A percentile compares a stretch with the other conserved stretches of the same genome.
These are phyloP conservation scores for Pseudococcus longispinus DNA, from an alignment of 2,888 invertebrate species.

Conservation along the genomic window DNA sequence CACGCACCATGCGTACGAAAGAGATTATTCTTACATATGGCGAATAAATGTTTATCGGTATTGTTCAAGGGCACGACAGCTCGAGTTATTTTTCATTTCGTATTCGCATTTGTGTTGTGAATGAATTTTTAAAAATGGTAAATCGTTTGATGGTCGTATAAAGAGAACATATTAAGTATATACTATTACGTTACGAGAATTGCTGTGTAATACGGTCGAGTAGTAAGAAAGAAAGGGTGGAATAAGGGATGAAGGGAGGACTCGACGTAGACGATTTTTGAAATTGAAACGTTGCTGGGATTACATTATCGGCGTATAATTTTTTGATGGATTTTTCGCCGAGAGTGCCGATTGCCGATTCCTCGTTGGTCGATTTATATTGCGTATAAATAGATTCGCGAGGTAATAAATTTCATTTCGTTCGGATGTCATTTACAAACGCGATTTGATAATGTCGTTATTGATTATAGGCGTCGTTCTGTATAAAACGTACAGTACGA, in stretches of 20 bases:
- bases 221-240: not conserved
- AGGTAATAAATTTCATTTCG: conserved; percentile 22
- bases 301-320: not conserved
- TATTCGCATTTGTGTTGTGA: not conserved
- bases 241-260: not conserved
- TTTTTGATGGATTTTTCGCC: conserved; percentile 17
- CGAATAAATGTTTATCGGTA: conserved; percentile 7
- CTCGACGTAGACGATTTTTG: not conserved
- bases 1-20: not conserved
- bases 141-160: not conserved
- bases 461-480: conserved; percentile 19
- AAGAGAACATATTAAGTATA: not conserved
- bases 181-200: not conserved
- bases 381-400: not conserved
- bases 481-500: not conserved
- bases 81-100: not conserved
- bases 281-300: not conserved
- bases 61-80: not conserved
- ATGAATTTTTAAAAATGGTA: not conserved
- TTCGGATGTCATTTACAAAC: conserved; percentile 22
- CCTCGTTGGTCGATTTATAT: not conserved
- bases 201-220: not conserved
- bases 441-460: conserved; percentile 24
- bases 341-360: not conserved
- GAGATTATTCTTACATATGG: not conserved